Conservation (phyloP, 2,888 invertebrate genomes). For the Hydraecia micacea region DNA sequence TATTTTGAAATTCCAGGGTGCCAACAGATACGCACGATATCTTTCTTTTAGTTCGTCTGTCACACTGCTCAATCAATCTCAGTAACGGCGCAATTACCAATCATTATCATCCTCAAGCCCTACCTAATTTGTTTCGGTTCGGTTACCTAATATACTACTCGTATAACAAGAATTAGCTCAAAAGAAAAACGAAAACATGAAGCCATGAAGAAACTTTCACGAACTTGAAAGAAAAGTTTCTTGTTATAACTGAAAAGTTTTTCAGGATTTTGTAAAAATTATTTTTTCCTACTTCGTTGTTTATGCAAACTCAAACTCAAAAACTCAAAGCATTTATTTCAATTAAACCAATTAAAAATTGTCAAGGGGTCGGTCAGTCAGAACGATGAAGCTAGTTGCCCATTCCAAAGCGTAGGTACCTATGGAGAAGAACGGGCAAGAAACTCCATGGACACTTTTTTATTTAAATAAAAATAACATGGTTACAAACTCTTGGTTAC, state of each 20-base stretch:
- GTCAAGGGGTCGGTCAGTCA: too few relatives aligned
- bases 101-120: background rate
- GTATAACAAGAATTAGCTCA: background rate
- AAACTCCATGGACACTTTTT: too few relatives aligned
- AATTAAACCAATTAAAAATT: too few relatives aligned
- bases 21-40: too few relatives aligned
- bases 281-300: background rate
- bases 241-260: slow-evolving; percentile 16
- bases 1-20: too few relatives aligned
- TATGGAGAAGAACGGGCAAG: too few relatives aligned
- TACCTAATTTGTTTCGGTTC: background rate
- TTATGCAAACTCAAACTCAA: too few relatives aligned
- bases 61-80: background rate
- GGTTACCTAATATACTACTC: background rate
- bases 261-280: background rate
- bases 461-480: too few relatives aligned
- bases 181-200: slow-evolving; percentile 32
- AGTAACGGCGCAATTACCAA: background rate
- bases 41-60: background rate
- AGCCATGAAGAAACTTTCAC: slow-evolving; percentile 34
- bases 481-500: too few relatives aligned
- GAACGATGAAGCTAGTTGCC: too few relatives aligned
- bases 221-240: slow-evolving; percentile 18
- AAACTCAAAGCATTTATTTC: too few relatives aligned
- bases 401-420: too few relatives aligned